Base-by-base conservation (phyloP, 2,797 vertebrate genomes). In the Otus scops region DNA sequence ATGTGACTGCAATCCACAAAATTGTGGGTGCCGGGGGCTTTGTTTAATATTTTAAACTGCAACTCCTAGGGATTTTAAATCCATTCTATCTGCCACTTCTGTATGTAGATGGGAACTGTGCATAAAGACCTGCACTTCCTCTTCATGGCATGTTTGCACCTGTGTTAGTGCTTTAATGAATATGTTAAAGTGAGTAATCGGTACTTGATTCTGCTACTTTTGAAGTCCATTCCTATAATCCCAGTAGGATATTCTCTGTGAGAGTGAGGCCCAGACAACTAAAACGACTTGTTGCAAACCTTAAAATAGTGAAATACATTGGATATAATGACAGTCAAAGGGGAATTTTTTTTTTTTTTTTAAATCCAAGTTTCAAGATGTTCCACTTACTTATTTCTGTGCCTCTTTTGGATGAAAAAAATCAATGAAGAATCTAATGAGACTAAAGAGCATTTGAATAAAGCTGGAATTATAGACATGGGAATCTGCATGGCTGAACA, bases 401-500 rank as follows among this genome's bases (percentile, higher is more conserved):
- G 50, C 22, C 36, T 74, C 67, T 80, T 95, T 28, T 51, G 36
- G 21, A 21, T 82, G 67, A 89, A 92, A 28, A 74, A 80, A 94
- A 84, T 86, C 85, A 73, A 32, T 93, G 56, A 95, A 77, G 81
- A 94, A 65, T 64, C 30, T 63, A 68, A 36, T 74, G 78, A 83
- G 39, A 74, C 87, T 88, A 82, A 91, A 85, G 68, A 89, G 90
- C 70, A 85, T 95, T 96, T 91, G 88, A 97, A 90, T 95, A 95
- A 95, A 89, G 84, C 54, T 91, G 54, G 68, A 95, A 96, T 95
- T 96, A 92, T 63, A 96, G 93, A 88, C 64, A 43, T 64, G 71
- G 60, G 85, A 93, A 95, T 92, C 85, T 95, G 59, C 79, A 88
- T 96, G 90, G 77, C 82, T 94, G 94, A 96, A 67, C 88, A 95